A percentile compares a stretch with the other conserved stretches of the same genome.
Evolutionary conservation across 2,888 invertebrate species (phyloP).

Genomic region (Ornithoptera priamus): DNA sequence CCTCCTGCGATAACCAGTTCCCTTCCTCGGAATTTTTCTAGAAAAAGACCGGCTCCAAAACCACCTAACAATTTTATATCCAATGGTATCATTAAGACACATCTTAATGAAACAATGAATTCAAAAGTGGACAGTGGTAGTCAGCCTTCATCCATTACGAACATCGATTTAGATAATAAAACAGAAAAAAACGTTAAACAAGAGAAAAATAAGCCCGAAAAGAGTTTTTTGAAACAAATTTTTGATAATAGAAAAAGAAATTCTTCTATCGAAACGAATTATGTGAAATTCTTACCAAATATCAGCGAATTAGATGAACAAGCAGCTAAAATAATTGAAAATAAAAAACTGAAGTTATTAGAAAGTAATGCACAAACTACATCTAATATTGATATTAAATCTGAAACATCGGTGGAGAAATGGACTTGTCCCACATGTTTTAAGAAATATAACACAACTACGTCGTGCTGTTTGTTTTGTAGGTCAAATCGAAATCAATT

Average conservation of each 20-base stretch:
- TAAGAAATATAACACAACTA: conserved; percentile 58
- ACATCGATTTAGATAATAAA: conserved; percentile 42
- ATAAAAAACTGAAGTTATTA: conserved; percentile 32
- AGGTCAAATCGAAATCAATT: conserved; percentile 40
- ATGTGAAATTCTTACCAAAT: conserved; percentile 83
- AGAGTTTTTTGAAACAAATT: conserved; percentile 76
- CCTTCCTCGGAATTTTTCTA: conserved; percentile 51
- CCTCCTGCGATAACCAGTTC: conserved; percentile 79
- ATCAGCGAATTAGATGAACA: conserved; percentile 90
- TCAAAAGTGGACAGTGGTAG: conserved; percentile 34
- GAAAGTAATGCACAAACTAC: conserved; percentile 3
- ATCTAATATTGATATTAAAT: conserved; percentile 24
- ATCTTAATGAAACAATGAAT: conserved; percentile 43
- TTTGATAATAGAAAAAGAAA: conserved; percentile 69
- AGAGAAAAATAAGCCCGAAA: conserved; percentile 67
- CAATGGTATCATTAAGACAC: conserved; percentile 41
- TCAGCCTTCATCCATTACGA: conserved; percentile 34
- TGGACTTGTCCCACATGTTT: conserved; percentile 68
- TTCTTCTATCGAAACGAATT: conserved; percentile 54
- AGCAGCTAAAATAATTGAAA: conserved; percentile 86
- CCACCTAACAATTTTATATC: conserved; percentile 60
- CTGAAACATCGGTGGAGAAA: conserved; percentile 34
- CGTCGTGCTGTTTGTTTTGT: conserved; percentile 56
- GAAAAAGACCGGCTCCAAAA: conserved; percentile 79
- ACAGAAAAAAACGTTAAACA: conserved; percentile 56